Evolutionary conservation across 2,797 vertebrate genomes (phyloP).

Genomic region (Rhynchotus rufescens): DNA sequence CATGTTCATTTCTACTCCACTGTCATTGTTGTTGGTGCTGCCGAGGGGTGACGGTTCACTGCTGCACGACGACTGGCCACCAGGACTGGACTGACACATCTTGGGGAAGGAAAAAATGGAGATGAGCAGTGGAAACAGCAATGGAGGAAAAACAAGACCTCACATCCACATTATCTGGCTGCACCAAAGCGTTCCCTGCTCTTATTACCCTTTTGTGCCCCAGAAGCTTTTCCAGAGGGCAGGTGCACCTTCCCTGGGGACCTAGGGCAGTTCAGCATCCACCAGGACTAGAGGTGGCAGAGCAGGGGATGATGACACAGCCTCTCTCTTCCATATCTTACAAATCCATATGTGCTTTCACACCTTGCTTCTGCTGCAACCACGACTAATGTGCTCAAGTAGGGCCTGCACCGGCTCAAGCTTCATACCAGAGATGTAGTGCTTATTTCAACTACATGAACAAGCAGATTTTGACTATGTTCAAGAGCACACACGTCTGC

Average conservation of each 20-base stretch:
- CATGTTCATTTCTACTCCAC: conserved; percentile 95
- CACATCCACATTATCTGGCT: not conserved
- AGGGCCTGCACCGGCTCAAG: not conserved
- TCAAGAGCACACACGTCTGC: not conserved
- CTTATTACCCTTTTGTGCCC: not conserved
- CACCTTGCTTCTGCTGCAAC: not conserved
- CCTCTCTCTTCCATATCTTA: not conserved
- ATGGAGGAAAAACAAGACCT: not conserved
- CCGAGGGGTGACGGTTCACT: conserved; percentile 97
- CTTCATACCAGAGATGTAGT: not conserved
- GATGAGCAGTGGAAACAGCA: not conserved
- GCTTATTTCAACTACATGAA: not conserved
- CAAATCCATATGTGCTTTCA: not conserved
- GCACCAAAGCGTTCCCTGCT: not conserved
- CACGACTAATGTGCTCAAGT: not conserved
- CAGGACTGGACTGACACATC: conserved; percentile 98
- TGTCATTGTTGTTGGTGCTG: conserved; percentile 96
- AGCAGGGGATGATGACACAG: not conserved
- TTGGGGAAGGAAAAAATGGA: conserved; percentile 63
- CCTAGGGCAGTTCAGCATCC: not conserved
- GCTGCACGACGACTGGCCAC: conserved; percentile 97
- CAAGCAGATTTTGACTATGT: not conserved
- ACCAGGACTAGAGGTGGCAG: not conserved
- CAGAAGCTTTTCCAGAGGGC: not conserved
- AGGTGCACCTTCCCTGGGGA: not conserved